These are phyloP conservation scores for Eulacestoma nigropectus DNA, from an alignment of 2,113 vertebrate species.

Conservation along the genomic window DNA sequence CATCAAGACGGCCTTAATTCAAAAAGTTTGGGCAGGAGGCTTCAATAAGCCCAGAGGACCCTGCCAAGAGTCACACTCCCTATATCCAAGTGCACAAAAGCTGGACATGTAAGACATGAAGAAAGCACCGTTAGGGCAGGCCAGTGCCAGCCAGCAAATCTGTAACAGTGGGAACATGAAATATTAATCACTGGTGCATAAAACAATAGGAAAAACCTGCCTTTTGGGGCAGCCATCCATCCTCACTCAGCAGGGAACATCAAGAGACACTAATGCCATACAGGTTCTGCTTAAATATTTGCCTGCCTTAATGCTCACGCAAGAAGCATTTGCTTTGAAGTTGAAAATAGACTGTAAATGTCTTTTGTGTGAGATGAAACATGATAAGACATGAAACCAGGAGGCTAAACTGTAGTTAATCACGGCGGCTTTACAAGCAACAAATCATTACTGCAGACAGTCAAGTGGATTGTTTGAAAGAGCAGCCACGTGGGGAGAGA, in stretches of 20 bases:
- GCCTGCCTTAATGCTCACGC: constrained; percentile 39
- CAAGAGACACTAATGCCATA: constrained; percentile 32
- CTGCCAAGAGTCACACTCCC: constrained; percentile 37
- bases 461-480: not conserved
- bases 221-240: constrained; percentile 56
- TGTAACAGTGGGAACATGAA: constrained; percentile 33
- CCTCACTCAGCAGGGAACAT: constrained; percentile 50
- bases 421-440: constrained; percentile 51
- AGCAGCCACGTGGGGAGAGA: not conserved
- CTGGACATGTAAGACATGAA: constrained; percentile 20
- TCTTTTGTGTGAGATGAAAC: constrained; percentile 64
- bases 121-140: constrained; percentile 12
- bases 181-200: constrained; percentile 40
- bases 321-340: constrained; percentile 72
- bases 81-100: not conserved
- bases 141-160: constrained; percentile 32
- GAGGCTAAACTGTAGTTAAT: constrained; percentile 59
- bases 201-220: constrained; percentile 59
- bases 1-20: not conserved
- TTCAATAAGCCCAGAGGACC: not conserved
- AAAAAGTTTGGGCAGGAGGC: not conserved
- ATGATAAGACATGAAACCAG: constrained; percentile 66
- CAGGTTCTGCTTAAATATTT: constrained; percentile 70
- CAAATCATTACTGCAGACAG: constrained; percentile 44
- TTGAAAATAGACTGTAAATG: constrained; percentile 45